Evolutionary conservation across 2,113 vertebrate species (phyloP).

Genomic region (Agelaius phoeniceus): DNA sequence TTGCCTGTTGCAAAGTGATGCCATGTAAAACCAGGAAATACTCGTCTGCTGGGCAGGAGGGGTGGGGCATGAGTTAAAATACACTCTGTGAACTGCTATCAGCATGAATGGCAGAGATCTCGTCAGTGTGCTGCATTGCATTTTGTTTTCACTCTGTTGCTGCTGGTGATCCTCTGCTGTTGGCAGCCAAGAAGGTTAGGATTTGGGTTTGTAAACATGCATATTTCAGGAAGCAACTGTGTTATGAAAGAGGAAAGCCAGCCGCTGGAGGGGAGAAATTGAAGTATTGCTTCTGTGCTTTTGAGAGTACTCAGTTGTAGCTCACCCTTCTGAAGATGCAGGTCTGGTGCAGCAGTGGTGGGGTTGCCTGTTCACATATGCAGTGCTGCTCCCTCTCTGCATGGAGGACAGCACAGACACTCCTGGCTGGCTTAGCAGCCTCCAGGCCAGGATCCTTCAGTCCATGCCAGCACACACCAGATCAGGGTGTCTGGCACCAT

Average conservation of each 20-base stretch:
- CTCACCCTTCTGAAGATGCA: background rate
- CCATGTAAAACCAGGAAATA: background rate
- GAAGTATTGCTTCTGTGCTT: background rate
- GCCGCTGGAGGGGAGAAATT: background rate
- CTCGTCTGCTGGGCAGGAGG: background rate
- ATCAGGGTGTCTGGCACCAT: background rate
- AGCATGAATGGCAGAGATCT: background rate
- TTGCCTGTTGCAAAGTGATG: background rate
- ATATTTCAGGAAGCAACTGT: background rate
- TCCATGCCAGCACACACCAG: background rate
- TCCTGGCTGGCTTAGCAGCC: background rate
- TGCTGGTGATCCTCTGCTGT: background rate
- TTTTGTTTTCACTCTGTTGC: background rate
- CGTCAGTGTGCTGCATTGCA: rapidly evolving
- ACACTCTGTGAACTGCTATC: background rate
- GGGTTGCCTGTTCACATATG: background rate
- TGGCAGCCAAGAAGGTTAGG: background rate
- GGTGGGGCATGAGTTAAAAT: background rate
- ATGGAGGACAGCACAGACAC: rapidly evolving
- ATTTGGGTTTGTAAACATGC: background rate
- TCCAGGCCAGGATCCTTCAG: background rate
- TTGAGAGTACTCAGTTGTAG: background rate
- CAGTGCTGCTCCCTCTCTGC: background rate
- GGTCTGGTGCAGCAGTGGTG: no score
- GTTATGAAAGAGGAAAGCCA: background rate